Evolutionary conservation across 2,888 invertebrate genomes (phyloP).

Genomic region (Dermolepida albohirtum): DNA sequence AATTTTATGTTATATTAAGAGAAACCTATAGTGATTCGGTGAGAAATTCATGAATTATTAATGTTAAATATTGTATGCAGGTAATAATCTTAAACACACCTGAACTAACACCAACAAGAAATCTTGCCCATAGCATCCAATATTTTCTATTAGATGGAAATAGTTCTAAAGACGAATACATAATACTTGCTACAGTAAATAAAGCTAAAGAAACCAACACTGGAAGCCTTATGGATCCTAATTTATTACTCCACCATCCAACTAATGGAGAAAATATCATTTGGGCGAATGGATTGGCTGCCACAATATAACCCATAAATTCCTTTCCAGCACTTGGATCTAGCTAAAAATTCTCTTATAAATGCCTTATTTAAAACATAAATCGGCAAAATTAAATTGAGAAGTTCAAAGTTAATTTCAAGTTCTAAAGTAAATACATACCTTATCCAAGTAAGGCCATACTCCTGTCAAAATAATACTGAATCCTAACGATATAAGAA

Average conservation of each 20-base stretch:
- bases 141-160: slow-evolving; percentile 73
- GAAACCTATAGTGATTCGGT: too few relatives aligned
- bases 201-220: slow-evolving; percentile 76
- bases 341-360: slow-evolving; percentile 70
- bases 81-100: slow-evolving; percentile 69
- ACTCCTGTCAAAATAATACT: slow-evolving; percentile 89
- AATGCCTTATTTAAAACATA: background rate
- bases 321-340: slow-evolving; percentile 84
- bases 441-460: slow-evolving; percentile 90
- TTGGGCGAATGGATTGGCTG: slow-evolving; percentile 89
- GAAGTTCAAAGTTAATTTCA: background rate
- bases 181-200: slow-evolving; percentile 78
- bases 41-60: too few relatives aligned
- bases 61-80: too few relatives aligned
- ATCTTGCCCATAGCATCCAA: slow-evolving; percentile 82
- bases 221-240: slow-evolving; percentile 78
- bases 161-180: slow-evolving; percentile 82
- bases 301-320: slow-evolving; percentile 86
- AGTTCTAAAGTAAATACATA: slow-evolving; percentile 67
- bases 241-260: slow-evolving; percentile 86
- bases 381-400: background rate
- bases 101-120: slow-evolving; percentile 86
- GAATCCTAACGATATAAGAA: slow-evolving; percentile 89
- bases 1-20: too few relatives aligned
- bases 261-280: slow-evolving; percentile 87